Percentiles rank a stretch among this genome's conserved stretches.
phyloP scores from a whole-genome alignment of 2,113 vertebrate species.

The Leucoraja erinaceus region DNA sequence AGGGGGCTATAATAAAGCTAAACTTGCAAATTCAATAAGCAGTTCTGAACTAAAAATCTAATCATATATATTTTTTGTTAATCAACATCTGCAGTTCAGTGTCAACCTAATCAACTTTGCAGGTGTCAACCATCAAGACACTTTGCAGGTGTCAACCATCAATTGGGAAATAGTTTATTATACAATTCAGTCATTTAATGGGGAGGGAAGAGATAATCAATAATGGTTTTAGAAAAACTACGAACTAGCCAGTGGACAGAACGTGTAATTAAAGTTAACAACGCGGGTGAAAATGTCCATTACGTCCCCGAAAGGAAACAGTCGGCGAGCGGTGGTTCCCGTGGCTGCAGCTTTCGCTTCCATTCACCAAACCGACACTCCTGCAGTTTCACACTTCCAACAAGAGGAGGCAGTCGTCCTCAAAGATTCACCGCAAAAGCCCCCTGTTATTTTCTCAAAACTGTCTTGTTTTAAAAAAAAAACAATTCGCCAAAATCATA shows the following conservation, averaged over 20 bases:
- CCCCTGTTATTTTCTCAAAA: not conserved
- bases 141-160: not conserved
- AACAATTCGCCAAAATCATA: not conserved
- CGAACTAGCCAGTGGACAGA: not conserved
- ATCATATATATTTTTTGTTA: too few species aligned
- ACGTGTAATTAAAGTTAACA: not conserved
- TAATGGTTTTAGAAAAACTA: not conserved
- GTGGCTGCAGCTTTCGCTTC: not conserved
- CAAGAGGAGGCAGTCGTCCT: constrained; percentile 8
- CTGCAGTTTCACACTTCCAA: not conserved
- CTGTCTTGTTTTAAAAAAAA: not conserved
- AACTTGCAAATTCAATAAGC: too few species aligned
- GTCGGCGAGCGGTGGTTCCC: not conserved
- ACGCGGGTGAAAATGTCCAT: not conserved
- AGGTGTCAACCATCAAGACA: not conserved
- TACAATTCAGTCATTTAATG: not conserved
- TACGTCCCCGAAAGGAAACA: not conserved
- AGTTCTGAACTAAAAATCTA: not conserved
- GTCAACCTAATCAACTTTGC: too few species aligned
- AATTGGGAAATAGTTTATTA: not conserved
- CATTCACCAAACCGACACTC: constrained; percentile 8
- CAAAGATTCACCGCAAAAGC: not conserved
- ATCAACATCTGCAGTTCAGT: too few species aligned
- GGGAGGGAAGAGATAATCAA: too few species aligned
- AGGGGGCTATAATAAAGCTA: too few species aligned